Base-by-base conservation (phyloP, 1,140 invertebrate species). In the Tachypleus tridentatus region DNA sequence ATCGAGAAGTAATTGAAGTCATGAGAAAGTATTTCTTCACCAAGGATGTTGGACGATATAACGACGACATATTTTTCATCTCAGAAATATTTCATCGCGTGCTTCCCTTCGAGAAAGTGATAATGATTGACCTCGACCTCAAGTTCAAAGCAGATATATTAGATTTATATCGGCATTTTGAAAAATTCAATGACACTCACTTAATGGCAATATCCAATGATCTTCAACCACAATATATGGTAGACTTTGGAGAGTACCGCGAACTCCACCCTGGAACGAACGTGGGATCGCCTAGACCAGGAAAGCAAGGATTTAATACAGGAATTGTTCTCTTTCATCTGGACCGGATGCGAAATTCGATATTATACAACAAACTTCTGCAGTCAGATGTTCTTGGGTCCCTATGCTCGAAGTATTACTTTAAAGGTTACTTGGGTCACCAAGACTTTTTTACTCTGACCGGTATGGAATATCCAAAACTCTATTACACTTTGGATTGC, bases 381-480 rank as follows among this genome's bases (percentile, higher is more conserved):
- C 80, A 76, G 47, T 76, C 79, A 49, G 75, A 82, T 11, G 79
- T 76, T 65, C 77, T 89, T 7, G 72, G 80, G 48, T 77, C 79
- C 58, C 76, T 88, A 65, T 82, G 83, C 3, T 71, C 82, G 5
- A 88, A 89, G 74, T 91, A 88, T 77, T 76, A 78, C 47, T 81
- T 82, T 62, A 72, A 85, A 77, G 89, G 89, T 5, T 87, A 92
- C 75, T 78, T 93, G 49, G 89, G 89, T 4, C 89, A 92, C 76
- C 89, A 93, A 77, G 89, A 93, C 77, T 90, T 89, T 75, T 93
- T 88, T 72, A 89, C 88, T 0, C 73, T 93, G 49, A 70, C 91
- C 3, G 81, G 81, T 11, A 79, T 86, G 73, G 88, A 91, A 72
- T 77, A 85, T 72, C 86, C 87, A 4, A 80, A 88, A 68, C 74